Base-by-base conservation (phyloP, 2,797 vertebrate species). In the Mormyrops boulengeri region DNA sequence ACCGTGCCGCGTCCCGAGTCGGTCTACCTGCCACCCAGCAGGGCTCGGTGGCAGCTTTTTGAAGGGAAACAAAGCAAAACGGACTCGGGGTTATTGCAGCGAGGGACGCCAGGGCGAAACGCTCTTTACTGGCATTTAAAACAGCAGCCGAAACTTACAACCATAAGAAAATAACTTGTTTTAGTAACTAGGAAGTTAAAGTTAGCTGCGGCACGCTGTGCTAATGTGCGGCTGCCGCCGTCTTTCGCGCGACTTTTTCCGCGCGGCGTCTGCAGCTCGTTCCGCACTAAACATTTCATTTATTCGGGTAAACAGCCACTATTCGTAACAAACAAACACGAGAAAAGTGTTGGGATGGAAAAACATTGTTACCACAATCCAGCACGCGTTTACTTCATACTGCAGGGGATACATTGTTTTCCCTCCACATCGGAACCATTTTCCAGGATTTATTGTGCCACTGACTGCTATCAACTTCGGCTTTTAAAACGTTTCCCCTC, bases 341-440 rank as follows among this genome's bases (percentile, higher is more conserved):
- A 5, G 30, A 38, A 17, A 38, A 73, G 66, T 14, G 30, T 38
- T 4, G 12, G 30, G 12, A 17, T 6, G 66, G 60, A 53, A 34
- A 50, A 85, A 89, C 62, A 85, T 3, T 85, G 73, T 89, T 62
- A 44, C 89, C 22, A 30, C 34, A 22, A 57, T 77, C 55, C 14
- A 49, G 57, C 55, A 44, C 82, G 38, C 55, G 22, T 1, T 30
- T 66, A 60, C 80, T 62, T 44, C 38, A 26, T 85, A 85, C 80
- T 57, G 52, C 26, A 89, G 50, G 53, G 30, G 82, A 89, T 89
- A 53, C 91, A 50, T 90, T 90, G 92, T 96, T 95, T 85, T 95
- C 95, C 95, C 95, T 95, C 95, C 94, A 95, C 94, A 95, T 94
- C 80, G 57, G 92, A 93, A 93, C 92, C 94, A 93, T 93, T 91